These are phyloP conservation scores for Emydocephalus ijimae DNA, from an alignment of 2,113 vertebrate genomes.

Conservation along the genomic window DNA sequence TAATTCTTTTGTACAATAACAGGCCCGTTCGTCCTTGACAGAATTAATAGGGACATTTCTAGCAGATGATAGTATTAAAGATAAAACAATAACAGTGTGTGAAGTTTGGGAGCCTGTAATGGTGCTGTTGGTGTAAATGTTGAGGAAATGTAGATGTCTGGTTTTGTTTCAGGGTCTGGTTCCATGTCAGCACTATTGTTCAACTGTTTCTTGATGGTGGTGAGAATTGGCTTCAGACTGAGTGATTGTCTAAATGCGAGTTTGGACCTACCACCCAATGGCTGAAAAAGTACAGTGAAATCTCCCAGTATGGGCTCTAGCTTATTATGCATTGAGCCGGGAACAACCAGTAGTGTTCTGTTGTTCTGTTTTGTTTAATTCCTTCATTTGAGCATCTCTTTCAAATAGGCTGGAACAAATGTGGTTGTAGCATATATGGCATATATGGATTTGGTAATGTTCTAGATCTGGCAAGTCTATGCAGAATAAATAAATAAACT, in stretches of 20 bases:
- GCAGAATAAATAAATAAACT: background rate
- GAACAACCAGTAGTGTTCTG: background rate
- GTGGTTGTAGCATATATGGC: background rate
- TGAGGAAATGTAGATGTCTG: background rate
- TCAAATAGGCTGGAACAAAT: background rate
- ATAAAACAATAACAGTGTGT: background rate
- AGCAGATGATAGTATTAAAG: background rate
- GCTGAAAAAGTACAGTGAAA: background rate
- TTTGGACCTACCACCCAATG: background rate
- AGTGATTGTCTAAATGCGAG: background rate
- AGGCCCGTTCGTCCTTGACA: background rate
- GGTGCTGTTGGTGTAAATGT: background rate
- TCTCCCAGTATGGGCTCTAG: background rate
- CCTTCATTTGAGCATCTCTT: background rate
- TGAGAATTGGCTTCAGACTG: background rate
- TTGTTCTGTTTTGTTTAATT: background rate
- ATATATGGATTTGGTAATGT: background rate
- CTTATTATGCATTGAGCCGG: background rate
- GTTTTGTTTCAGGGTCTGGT: background rate
- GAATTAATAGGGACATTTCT: background rate
- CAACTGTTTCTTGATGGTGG: background rate
- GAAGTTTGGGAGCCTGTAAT: background rate
- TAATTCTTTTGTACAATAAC: background rate
- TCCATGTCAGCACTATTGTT: background rate
- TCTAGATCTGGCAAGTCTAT: background rate